phyloP scores from a whole-genome alignment of 2,888 invertebrate species.

The Pollenia labialis region DNA sequence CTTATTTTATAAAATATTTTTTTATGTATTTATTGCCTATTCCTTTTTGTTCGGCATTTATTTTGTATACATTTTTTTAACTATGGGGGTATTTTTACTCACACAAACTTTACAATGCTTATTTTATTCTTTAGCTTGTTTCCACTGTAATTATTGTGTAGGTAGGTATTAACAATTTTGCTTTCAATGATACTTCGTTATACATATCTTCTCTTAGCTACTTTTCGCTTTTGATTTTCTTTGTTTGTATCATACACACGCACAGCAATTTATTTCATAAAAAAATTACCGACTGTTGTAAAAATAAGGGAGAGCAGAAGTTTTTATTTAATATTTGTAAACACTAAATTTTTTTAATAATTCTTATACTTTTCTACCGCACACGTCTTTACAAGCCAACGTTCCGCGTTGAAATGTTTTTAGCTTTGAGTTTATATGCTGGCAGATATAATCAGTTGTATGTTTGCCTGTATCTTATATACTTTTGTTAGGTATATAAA shows the following conservation, averaged over 20 bases:
- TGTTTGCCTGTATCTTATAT: slow-evolving; percentile 31
- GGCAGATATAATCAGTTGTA: slow-evolving; percentile 56
- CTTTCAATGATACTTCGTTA: slow-evolving; percentile 69
- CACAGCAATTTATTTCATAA: neutral
- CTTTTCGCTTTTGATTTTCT: slow-evolving; percentile 11
- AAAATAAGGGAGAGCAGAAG: slow-evolving; percentile 1
- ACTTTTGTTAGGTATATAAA: slow-evolving; percentile 30
- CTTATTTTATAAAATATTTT: slow-evolving; percentile 25
- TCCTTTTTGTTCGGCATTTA: slow-evolving; percentile 39
- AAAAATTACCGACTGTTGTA: neutral
- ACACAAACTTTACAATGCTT: slow-evolving; percentile 14
- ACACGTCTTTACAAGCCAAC: slow-evolving; percentile 70
- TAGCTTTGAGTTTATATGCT: slow-evolving; percentile 42
- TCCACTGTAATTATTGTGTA: slow-evolving; percentile 40
- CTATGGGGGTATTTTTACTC: slow-evolving; percentile 5
- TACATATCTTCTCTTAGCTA: slow-evolving; percentile 40
- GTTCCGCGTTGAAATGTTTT: slow-evolving; percentile 72
- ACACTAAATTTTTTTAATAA: slow-evolving; percentile 25
- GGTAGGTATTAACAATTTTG: slow-evolving; percentile 62
- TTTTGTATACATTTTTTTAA: slow-evolving; percentile 1
- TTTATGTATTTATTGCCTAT: slow-evolving; percentile 20
- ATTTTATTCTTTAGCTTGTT: slow-evolving; percentile 58
- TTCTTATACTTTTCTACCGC: slow-evolving; percentile 17
- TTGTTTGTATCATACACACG: slow-evolving; percentile 29
- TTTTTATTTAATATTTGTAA: slow-evolving; percentile 3